These are phyloP conservation scores for Apotomis capreana DNA, from an alignment of 2,888 invertebrate species.

Conservation along the genomic window DNA sequence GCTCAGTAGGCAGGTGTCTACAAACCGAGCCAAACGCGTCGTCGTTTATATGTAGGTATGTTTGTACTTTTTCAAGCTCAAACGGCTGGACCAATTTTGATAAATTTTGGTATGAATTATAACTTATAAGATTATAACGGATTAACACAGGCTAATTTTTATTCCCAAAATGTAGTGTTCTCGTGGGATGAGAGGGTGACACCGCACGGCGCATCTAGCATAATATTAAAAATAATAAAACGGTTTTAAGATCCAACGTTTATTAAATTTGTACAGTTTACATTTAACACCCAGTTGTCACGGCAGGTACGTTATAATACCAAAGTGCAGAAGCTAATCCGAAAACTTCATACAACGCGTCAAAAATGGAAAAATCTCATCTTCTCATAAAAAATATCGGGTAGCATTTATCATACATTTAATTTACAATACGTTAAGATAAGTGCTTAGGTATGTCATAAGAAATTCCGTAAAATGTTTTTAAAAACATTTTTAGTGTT, in stretches of 20 bases:
- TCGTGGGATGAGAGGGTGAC: no score
- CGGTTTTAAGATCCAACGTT: slow-evolving; percentile 69
- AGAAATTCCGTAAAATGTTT: slow-evolving; percentile 44
- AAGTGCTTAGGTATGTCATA: slow-evolving; percentile 47
- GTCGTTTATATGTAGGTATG: no score
- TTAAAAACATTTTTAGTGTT: slow-evolving; percentile 41
- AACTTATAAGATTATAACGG: no score
- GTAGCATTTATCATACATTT: slow-evolving; percentile 47
- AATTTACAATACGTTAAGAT: slow-evolving; percentile 40
- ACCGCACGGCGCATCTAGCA: no score
- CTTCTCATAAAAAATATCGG: slow-evolving; percentile 57
- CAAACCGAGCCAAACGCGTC: no score
- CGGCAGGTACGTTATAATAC: slow-evolving; percentile 55
- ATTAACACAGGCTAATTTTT: no score
- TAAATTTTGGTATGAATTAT: no score
- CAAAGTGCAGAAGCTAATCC: slow-evolving; percentile 64
- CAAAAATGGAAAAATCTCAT: slow-evolving; percentile 57
- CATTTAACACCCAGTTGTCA: slow-evolving; percentile 67
- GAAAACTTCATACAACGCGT: slow-evolving; percentile 56
- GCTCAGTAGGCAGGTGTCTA: no score
- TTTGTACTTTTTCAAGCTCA: no score
- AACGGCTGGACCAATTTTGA: no score
- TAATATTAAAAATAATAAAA: slow-evolving; percentile 10
- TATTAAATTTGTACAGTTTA: slow-evolving; percentile 80
- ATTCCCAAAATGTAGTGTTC: no score